phyloP scores from a whole-genome alignment of 2,797 vertebrate species.

The Onychomys torridus region DNA sequence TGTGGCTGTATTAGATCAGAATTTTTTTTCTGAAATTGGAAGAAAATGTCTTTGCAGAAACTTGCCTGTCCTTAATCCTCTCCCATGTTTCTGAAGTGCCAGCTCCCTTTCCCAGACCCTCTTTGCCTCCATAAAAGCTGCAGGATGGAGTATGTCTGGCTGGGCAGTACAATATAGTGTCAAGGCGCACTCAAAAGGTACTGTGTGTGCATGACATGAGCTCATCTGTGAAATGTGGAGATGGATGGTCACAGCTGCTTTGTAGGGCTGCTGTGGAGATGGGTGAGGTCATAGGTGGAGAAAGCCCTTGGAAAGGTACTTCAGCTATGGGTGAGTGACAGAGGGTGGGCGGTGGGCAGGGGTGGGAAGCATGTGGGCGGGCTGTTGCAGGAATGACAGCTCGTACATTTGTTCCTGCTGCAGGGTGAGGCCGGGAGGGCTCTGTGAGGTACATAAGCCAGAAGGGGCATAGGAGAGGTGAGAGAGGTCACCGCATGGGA shows the following conservation, averaged over 20 bases:
- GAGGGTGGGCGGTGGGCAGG: not conserved
- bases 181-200: not conserved
- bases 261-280: not conserved
- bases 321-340: not conserved
- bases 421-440: not conserved
- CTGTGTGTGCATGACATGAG: not conserved
- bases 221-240: not conserved
- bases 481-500: not conserved
- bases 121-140: no score
- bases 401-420: not conserved
- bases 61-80: not conserved
- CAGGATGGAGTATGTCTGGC: not conserved
- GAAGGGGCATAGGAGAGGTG: not conserved
- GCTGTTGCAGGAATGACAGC: not conserved
- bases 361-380: not conserved
- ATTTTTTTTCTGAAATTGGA: not conserved
- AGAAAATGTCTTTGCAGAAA: not conserved
- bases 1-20: not conserved
- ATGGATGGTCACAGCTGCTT: not conserved
- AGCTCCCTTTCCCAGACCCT: not conserved
- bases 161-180: not conserved
- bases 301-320: not conserved
- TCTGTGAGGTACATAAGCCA: fast-evolving
- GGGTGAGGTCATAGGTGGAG: not conserved
- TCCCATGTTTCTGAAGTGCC: not conserved